phyloP scores from a whole-genome alignment of 2,888 invertebrate species.

The Netelia melanura region DNA sequence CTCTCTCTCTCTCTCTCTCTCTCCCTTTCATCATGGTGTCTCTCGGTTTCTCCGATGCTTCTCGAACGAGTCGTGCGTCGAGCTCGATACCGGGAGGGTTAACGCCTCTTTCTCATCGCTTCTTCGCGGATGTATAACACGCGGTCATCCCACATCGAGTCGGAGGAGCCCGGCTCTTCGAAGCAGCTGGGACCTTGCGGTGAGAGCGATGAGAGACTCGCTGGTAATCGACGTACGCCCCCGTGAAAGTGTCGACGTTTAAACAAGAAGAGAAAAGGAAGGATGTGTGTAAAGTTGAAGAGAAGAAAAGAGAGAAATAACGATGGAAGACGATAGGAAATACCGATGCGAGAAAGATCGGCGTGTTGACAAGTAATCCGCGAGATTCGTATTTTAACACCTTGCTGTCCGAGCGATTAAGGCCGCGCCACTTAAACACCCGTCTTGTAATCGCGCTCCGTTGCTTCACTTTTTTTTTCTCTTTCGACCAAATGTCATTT shows the following conservation, averaged over 20 bases:
- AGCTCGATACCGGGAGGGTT: conserved; percentile 1
- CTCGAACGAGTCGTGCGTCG: conserved; percentile 18
- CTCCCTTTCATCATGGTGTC: conserved; percentile 6
- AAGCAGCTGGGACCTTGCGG: neutral
- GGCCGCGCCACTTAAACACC: conserved; percentile 38
- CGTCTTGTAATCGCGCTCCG: neutral
- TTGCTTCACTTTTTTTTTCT: conserved; percentile 6
- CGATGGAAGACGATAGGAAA: conserved; percentile 24
- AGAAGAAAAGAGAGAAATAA: conserved; percentile 7
- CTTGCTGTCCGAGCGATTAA: conserved; percentile 61
- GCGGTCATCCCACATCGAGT: neutral
- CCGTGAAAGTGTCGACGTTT: conserved; percentile 65
- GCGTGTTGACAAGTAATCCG: conserved; percentile 62
- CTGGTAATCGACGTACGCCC: conserved; percentile 66
- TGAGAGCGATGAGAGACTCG: conserved; percentile 24
- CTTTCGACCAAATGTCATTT: conserved; percentile 4
- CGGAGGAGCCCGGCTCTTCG: neutral
- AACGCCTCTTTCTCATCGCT: conserved; percentile 63
- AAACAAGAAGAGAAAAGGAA: conserved; percentile 30
- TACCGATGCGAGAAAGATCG: conserved; percentile 21
- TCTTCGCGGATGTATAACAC: conserved; percentile 49
- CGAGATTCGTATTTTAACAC: conserved; percentile 47
- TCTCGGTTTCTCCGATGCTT: conserved; percentile 29
- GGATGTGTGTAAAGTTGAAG: conserved; percentile 26
- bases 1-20: conserved; percentile 25